Evolutionary conservation across 2,113 vertebrate genomes (phyloP), one percentile per base, ranked within the genome.

Genomic region (Salvelinus namaycush): DNA sequence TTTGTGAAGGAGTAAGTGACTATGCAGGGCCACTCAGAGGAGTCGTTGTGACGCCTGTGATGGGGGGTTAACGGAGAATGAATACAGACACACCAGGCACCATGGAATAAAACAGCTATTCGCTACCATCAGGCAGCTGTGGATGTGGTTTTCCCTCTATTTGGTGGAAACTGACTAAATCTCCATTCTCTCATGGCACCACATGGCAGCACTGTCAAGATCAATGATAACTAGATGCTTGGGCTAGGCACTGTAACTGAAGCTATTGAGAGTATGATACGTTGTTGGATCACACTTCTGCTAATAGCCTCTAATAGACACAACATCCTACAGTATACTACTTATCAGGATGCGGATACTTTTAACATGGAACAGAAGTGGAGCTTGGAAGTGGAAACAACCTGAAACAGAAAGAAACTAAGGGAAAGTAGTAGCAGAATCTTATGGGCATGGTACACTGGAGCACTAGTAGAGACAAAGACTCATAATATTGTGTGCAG

Each of bases 41-140:
- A 54, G 51, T 54, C 16, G 51, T 54, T 54, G 51, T 54, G 51
- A 54, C 4, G 16, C 20, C n/a, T 7, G 59, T 16, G 18, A n/a
- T 62, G 59, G 59, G 59, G 54, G 59, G n/a, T 62, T 16, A 62
- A 62, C 2, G 16, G 20, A 24, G 59, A 62, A 62, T 62, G n/a
- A 62, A 8, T 9, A 62, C 51, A 54, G 51, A 54, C 51, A 54
- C 51, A 54, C 51, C 12, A 54, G 16, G 16, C 14, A 62, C 59
- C 59, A 24, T 62, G 59, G 59, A 62, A 62, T 62, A 62, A 62
- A 62, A 62, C 59, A n/a, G 59, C 59, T 62, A 24, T 62, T 54
- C 5, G 14, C 51, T 22, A 62, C n/a, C 18, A 62, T 9, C 59
- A 62, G 18, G 18, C n/a, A 62, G n/a, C 59, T 24, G 18, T 62